Evolutionary conservation across 2,888 invertebrate genomes (phyloP).

Genomic region (Watsonalla cultraria): DNA sequence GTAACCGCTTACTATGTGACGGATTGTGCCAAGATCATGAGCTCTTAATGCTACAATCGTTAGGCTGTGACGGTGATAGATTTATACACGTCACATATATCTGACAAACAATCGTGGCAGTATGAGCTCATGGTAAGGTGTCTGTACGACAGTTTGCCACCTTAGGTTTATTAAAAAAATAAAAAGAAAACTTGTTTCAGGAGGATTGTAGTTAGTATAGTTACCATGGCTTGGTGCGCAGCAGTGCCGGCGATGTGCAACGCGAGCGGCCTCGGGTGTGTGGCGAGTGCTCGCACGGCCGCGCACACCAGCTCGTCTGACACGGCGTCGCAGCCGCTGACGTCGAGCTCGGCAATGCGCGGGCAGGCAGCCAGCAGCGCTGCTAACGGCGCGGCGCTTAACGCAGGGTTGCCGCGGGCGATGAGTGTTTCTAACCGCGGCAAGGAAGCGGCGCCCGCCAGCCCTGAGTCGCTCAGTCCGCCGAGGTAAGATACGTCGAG

Average conservation of each 20-base stretch:
- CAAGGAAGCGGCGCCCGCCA: constrained; percentile 32
- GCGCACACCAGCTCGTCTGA: constrained; percentile 43
- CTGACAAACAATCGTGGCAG: too few species aligned
- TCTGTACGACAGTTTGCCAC: too few species aligned
- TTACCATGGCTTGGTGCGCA: constrained; percentile 27
- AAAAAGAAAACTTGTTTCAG: too few species aligned
- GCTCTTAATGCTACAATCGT: too few species aligned
- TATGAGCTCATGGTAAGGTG: too few species aligned
- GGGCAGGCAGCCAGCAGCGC: constrained; percentile 39
- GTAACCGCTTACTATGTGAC: too few species aligned
- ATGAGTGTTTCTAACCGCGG: constrained; percentile 31
- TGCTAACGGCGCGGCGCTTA: constrained; percentile 42
- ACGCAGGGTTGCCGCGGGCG: constrained; percentile 43
- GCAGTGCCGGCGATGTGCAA: constrained; percentile 51
- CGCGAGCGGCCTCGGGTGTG: constrained; percentile 36
- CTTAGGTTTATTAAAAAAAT: too few species aligned
- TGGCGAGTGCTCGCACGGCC: constrained; percentile 33
- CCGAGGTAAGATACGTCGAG: constrained; percentile 58
- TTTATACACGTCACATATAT: too few species aligned
- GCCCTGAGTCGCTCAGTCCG: too few species aligned
- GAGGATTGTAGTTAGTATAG: too few species aligned
- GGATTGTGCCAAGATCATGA: too few species aligned
- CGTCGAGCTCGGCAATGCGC: constrained; percentile 47
- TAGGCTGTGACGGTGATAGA: too few species aligned
- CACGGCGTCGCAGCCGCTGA: constrained; percentile 58